Percentiles rank a stretch among this genome's conserved stretches.
phyloP scores from a whole-genome alignment of 2,113 vertebrate species.

The Chaetorhynchus papuensis region DNA sequence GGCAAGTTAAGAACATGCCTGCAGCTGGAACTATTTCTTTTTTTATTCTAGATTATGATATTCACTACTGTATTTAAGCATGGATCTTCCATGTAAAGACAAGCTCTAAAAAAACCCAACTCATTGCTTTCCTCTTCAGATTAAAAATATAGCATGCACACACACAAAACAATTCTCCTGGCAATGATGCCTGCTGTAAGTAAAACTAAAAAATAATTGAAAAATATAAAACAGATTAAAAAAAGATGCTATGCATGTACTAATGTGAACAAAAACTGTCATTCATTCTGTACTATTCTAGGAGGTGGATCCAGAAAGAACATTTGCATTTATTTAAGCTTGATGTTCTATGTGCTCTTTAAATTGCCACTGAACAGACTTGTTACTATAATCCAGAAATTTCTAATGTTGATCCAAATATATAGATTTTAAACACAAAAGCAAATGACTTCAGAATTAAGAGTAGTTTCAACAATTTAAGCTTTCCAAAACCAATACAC shows the following conservation, averaged over 20 bases:
- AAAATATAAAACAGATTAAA: background rate
- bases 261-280: background rate
- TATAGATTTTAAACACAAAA: background rate
- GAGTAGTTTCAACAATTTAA: conserved; percentile 1
- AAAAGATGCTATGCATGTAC: background rate
- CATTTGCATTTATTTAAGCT: background rate
- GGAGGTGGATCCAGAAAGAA: background rate
- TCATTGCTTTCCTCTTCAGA: background rate
- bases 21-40: background rate
- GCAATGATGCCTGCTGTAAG: background rate
- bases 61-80: background rate
- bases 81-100: background rate
- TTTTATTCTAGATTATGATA: background rate
- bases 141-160: background rate
- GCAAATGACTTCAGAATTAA: background rate
- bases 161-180: background rate
- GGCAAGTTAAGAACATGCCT: background rate
- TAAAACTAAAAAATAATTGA: background rate
- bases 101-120: background rate
- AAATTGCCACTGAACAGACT: background rate
- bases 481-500: background rate
- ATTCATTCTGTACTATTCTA: background rate
- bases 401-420: background rate
- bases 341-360: background rate
- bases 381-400: background rate